phyloP scores from a whole-genome alignment of 1,140 invertebrate genomes.

The Meloidogyne floridensis region DNA sequence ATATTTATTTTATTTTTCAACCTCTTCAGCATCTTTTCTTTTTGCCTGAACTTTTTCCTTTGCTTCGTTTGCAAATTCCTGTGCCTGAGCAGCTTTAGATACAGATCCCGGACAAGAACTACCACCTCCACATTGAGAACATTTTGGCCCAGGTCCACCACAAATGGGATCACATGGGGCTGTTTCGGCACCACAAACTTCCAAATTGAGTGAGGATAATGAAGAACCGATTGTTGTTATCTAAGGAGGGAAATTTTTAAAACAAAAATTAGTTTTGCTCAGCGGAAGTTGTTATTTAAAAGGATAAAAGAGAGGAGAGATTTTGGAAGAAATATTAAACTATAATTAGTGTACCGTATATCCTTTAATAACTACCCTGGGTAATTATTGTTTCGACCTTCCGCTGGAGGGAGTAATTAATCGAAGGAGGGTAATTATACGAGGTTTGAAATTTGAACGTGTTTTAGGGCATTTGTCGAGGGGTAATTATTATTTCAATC shows the following conservation, averaged over 20 bases:
- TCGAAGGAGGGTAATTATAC: no score
- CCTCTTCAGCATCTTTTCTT: constrained; percentile 60
- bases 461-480: no score
- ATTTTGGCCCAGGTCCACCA: constrained; percentile 56
- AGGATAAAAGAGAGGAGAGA: no score
- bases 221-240: constrained; percentile 43
- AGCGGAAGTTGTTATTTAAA: no score
- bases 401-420: no score
- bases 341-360: no score
- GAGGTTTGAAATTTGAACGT: no score
- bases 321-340: no score
- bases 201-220: constrained; percentile 56
- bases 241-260: constrained; percentile 29
- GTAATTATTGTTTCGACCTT: no score
- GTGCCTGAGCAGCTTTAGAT: constrained; percentile 61
- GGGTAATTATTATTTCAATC: no score
- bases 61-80: constrained; percentile 62
- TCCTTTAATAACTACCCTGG: no score
- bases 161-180: constrained; percentile 60
- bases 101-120: constrained; percentile 63
- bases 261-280: background rate
- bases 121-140: constrained; percentile 56
- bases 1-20: constrained; percentile 17
- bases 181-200: constrained; percentile 60
- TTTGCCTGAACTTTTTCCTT: constrained; percentile 55